phyloP scores from a whole-genome alignment of 2,797 vertebrate species.

The Pogoniulus pusillus region DNA sequence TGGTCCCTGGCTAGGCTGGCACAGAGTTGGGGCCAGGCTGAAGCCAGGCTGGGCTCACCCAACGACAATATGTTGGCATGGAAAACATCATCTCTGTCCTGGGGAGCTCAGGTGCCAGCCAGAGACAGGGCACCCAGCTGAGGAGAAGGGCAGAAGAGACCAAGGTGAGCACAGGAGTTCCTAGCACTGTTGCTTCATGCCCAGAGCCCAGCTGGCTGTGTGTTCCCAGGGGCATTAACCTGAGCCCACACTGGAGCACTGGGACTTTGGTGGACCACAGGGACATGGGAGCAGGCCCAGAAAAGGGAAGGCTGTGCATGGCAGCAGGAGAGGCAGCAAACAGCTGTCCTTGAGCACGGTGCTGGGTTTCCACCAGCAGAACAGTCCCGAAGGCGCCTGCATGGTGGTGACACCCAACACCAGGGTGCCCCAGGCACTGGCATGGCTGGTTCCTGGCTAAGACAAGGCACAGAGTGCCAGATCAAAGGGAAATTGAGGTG shows the following conservation, averaged over 20 bases:
- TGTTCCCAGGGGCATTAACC: neutral
- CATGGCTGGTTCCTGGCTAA: fast-evolving
- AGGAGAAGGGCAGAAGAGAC: neutral
- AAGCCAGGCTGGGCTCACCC: neutral
- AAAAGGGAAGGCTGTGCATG: too few relatives aligned
- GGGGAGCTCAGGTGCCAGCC: neutral
- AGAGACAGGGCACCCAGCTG: neutral
- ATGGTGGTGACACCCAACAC: neutral
- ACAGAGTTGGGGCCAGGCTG: fast-evolving
- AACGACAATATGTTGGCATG: neutral
- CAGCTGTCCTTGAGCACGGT: fast-evolving
- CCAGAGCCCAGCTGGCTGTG: neutral
- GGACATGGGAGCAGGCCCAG: neutral
- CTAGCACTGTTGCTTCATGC: neutral
- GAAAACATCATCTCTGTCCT: neutral
- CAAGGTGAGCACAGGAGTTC: neutral
- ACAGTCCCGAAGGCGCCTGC: neutral
- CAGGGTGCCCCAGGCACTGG: fast-evolving
- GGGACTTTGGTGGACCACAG: neutral
- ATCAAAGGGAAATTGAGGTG: conserved; percentile 9
- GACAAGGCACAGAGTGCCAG: neutral
- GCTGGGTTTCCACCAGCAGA: neutral
- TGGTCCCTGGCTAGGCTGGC: neutral
- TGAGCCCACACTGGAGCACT: neutral
- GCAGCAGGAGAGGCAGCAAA: neutral